These are phyloP conservation scores for Fabriciana adippe DNA, from an alignment of 2,888 invertebrate genomes.

Conservation along the genomic window DNA sequence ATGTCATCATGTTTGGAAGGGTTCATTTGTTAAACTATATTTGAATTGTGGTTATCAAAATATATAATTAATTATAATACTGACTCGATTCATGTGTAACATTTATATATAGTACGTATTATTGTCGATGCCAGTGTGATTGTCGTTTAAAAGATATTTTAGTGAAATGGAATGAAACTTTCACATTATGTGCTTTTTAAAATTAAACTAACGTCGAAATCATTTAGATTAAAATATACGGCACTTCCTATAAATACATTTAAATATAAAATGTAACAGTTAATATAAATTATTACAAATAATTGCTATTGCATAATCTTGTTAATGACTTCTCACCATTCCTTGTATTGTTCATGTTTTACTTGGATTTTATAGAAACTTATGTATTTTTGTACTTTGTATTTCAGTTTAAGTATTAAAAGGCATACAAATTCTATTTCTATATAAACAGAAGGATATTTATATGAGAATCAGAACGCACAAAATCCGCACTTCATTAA, in stretches of 20 bases:
- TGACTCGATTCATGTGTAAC: no score
- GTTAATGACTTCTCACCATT: conserved; percentile 61
- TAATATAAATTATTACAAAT: conserved; percentile 36
- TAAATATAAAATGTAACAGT: conserved; percentile 36
- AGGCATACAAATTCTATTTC: conserved; percentile 38
- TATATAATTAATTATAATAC: no score
- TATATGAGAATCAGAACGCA: conserved; percentile 39
- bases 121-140: background rate
- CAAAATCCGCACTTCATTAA: conserved; percentile 28
- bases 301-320: conserved; percentile 44
- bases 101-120: no score
- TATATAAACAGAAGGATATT: conserved; percentile 38
- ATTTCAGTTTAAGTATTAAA: conserved; percentile 42
- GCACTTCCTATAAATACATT: conserved; percentile 39
- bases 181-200: conserved; percentile 18
- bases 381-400: conserved; percentile 47
- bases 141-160: conserved; percentile 6
- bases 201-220: conserved; percentile 27
- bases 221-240: conserved; percentile 29
- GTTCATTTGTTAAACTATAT: no score
- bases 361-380: conserved; percentile 46
- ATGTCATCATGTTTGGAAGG: background rate
- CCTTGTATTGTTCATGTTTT: conserved; percentile 56
- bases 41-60: no score
- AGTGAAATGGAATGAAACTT: conserved; percentile 4